These are phyloP conservation scores for Erynnis tages DNA, from an alignment of 2,888 invertebrate species.

Conservation along the genomic window DNA sequence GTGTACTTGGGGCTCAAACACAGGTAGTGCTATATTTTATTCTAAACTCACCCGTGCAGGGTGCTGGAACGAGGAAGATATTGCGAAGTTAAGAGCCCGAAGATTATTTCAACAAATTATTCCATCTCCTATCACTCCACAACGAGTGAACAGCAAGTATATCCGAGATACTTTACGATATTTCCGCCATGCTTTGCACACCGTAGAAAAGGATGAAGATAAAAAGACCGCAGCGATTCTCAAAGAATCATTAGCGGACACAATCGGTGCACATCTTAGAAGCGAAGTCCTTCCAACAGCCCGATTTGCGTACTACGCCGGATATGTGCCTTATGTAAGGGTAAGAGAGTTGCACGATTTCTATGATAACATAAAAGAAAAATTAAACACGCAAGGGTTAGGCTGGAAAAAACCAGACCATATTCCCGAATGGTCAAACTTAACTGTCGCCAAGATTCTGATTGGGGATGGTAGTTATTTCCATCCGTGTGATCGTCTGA, in stretches of 20 bases:
- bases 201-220: constrained; percentile 42
- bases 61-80: constrained; percentile 64
- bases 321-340: constrained; percentile 59
- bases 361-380: constrained; percentile 50
- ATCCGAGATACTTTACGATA: constrained; percentile 52
- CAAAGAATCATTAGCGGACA: constrained; percentile 59
- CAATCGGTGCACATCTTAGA: constrained; percentile 65
- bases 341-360: constrained; percentile 57
- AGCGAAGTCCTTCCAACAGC: constrained; percentile 61
- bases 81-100: constrained; percentile 59
- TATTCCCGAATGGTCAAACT: constrained; percentile 54
- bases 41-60: constrained; percentile 40
- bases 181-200: constrained; percentile 49
- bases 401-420: constrained; percentile 59
- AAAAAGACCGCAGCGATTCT: constrained; percentile 42
- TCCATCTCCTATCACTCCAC: constrained; percentile 49
- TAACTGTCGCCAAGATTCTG: constrained; percentile 63
- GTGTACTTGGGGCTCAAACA: constrained; percentile 43
- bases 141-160: constrained; percentile 53
- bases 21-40: constrained; percentile 61
- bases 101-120: constrained; percentile 57
- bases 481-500: constrained; percentile 57
- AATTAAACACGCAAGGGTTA: constrained; percentile 63
- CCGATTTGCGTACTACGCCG: constrained; percentile 70
- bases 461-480: constrained; percentile 51